phyloP scores from a whole-genome alignment of 2,113 vertebrate species.

The Monopterus albus region DNA sequence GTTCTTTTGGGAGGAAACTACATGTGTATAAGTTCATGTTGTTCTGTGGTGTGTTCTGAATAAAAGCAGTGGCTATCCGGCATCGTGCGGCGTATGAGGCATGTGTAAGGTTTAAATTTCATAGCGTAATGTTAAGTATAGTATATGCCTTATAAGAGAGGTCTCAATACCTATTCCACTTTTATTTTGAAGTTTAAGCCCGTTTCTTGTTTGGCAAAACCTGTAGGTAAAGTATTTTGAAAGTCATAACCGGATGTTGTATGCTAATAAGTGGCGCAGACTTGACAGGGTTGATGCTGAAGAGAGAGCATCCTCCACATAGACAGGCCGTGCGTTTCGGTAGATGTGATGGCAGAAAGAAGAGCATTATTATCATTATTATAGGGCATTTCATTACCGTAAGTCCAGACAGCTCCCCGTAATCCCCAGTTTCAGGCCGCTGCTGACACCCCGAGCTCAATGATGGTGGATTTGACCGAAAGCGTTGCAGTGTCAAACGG shows the following conservation, averaged over 20 bases:
- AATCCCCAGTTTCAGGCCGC: neutral
- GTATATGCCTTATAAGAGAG: too few species aligned
- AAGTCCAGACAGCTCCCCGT: neutral
- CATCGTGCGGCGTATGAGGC: too few species aligned
- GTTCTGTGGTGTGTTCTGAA: too few species aligned
- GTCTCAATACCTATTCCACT: too few species aligned
- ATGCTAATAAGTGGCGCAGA: accelerated
- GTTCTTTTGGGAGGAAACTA: too few species aligned
- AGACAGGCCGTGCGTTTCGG: neutral
- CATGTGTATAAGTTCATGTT: too few species aligned
- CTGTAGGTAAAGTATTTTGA: slow-evolving; percentile 32
- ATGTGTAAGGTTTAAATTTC: too few species aligned
- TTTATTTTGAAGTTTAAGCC: neutral
- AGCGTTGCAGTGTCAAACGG: slow-evolving; percentile 45
- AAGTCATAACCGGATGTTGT: slow-evolving; percentile 20
- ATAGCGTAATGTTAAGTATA: too few species aligned
- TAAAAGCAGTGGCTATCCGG: too few species aligned
- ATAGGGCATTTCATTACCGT: neutral
- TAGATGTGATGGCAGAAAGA: slow-evolving; percentile 3
- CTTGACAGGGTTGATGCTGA: slow-evolving; percentile 52
- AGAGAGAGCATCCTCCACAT: slow-evolving; percentile 57
- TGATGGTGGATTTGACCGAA: slow-evolving; percentile 65
- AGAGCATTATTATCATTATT: too few species aligned
- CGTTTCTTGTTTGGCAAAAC: neutral
- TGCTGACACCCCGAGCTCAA: neutral